Evolutionary conservation across 2,113 vertebrate species (phyloP).

Genomic region (Onychostoma macrolepis): DNA sequence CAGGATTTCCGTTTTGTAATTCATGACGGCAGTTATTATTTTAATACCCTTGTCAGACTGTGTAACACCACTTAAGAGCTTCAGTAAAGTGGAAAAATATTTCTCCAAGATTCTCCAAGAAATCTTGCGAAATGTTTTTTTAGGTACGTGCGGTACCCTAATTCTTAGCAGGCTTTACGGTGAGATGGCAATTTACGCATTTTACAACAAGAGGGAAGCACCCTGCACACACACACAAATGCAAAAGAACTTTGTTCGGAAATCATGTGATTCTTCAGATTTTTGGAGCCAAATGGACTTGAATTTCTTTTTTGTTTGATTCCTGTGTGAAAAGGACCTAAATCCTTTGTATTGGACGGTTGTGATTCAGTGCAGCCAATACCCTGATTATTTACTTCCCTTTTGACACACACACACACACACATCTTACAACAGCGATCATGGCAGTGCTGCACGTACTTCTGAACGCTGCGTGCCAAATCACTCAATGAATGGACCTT

Average conservation of each 20-base stretch:
- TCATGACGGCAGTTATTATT: conserved; percentile 64
- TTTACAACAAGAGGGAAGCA: conserved; percentile 18
- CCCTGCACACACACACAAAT: neutral
- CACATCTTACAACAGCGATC: conserved; percentile 51
- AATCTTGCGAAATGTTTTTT: conserved; percentile 41
- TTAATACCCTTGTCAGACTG: conserved; percentile 73
- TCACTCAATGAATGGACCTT: conserved; percentile 10
- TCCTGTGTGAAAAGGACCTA: conserved; percentile 62
- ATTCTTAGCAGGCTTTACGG: conserved; percentile 29
- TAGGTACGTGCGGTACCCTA: conserved; percentile 42
- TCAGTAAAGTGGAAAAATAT: conserved; percentile 36
- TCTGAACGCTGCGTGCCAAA: conserved; percentile 3
- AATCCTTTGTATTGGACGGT: conserved; percentile 70
- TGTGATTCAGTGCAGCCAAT: conserved; percentile 26
- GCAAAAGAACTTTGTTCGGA: neutral
- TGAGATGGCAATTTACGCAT: neutral
- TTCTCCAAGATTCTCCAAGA: conserved; percentile 19
- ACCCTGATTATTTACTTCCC: conserved; percentile 9
- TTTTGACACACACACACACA: neutral
- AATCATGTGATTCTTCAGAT: conserved; percentile 41
- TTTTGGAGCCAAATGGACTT: conserved; percentile 61
- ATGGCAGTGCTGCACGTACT: conserved; percentile 58
- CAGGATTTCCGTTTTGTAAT: conserved; percentile 77
- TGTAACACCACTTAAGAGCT: conserved; percentile 65
- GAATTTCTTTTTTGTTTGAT: conserved; percentile 58